A percentile compares a stretch with the other conserved stretches of the same genome.
These are phyloP conservation scores for Tragelaphus buxtoni DNA, from an alignment of 2,113 vertebrate genomes.

Conservation along the genomic window DNA sequence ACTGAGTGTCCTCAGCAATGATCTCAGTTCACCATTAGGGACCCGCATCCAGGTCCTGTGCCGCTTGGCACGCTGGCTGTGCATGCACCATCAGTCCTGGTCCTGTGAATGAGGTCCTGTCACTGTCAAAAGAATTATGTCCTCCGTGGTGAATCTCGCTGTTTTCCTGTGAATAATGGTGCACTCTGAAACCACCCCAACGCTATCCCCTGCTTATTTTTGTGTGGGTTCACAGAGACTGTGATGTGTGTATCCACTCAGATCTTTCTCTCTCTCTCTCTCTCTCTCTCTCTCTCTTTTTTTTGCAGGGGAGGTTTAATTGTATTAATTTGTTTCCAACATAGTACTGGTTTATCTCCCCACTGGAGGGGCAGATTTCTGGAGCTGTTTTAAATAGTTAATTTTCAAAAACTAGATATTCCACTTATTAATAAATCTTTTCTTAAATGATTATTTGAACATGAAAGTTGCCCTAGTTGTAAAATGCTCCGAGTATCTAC, in stretches of 20 bases:
- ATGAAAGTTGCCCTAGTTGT: neutral
- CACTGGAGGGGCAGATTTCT: neutral
- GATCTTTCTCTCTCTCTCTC: slow-evolving; percentile 20
- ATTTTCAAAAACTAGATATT: neutral
- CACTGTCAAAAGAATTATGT: slow-evolving; percentile 70
- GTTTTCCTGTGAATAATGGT: slow-evolving; percentile 70
- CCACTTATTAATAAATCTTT: neutral
- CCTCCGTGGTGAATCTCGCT: slow-evolving; percentile 67
- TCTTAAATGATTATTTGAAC: neutral
- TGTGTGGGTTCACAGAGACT: slow-evolving; percentile 63
- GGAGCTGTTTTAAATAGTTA: neutral
- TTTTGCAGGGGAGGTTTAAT: neutral
- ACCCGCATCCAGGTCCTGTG: slow-evolving; percentile 55
- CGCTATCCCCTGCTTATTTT: slow-evolving; percentile 30
- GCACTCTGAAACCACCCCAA: slow-evolving; percentile 55
- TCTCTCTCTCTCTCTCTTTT: neutral
- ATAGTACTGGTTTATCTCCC: neutral
- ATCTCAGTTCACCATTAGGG: slow-evolving; percentile 73
- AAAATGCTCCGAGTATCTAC: neutral
- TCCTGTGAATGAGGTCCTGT: slow-evolving; percentile 69
- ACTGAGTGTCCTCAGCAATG: slow-evolving; percentile 58
- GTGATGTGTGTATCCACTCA: slow-evolving; percentile 17
- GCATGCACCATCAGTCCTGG: slow-evolving; percentile 64
- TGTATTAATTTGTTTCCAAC: slow-evolving; percentile 45
- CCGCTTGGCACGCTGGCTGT: slow-evolving; percentile 64